Base-by-base conservation (phyloP, 1,140 invertebrate genomes). In the Drosophila leontia region DNA sequence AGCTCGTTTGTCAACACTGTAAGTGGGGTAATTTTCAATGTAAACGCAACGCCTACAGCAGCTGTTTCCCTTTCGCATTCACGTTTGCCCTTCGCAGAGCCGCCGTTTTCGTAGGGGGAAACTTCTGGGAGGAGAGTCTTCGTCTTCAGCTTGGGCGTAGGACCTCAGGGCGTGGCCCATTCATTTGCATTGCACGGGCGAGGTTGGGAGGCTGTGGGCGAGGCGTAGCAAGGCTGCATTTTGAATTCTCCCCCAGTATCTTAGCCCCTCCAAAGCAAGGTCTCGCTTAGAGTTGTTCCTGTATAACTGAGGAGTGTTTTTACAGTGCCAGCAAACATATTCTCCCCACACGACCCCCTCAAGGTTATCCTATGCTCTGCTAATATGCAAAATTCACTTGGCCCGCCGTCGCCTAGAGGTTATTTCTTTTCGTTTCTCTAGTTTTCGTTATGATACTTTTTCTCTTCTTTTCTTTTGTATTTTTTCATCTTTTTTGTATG, bases 1-100 rank as follows among this genome's bases (percentile, higher is more conserved):
- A 79, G 75, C 70, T 74, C 74, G 64, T 45, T 61, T 75, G 68
- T 85, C 82, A 79, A 87, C 83, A 87, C 55, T 55, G 69, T 81
- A 88, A 88, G 84, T 88, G 80, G 84, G 84, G 84, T 88, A 88
- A 88, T 88, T 88, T 83, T 88, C 80, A 88, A 78, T 88, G 84
- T 88, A 88, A 88, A 84, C 84, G 85, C 69, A 75, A 75, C 84
- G 84, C 84, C 84, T 83, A 58, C 58, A 79, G 84, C 80, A 77
- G 72, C 78, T 81, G 82, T 63, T 76, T 63, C 53, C 53, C 69
- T n/a, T 76, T 48, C n/a, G 34, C 53, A 39, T 37, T 55, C 51
- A 55, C 51, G 23, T 37, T 37, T 34, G 17, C 51, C 51, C 51
- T 37, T 55, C 51, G 17, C 56, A 12, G 19, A 3, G 19, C 19